Conservation (phyloP, 64 coral and sea anemone species). For the Montipora cactus region DNA sequence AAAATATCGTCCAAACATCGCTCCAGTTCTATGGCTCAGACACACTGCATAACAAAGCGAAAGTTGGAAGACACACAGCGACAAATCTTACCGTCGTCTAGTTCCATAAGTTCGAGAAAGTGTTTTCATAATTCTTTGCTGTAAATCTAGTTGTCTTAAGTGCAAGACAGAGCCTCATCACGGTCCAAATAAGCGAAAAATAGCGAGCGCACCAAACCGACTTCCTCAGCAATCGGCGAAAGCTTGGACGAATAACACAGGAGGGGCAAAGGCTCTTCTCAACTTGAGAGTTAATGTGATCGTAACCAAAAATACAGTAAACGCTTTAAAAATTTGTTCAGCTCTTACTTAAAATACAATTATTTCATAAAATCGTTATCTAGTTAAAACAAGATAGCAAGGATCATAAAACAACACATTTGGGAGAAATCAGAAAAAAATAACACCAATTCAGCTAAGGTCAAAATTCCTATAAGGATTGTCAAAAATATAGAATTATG, state of each 20-base stretch:
- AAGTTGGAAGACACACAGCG: not conserved
- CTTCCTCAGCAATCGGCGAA: slow-evolving; percentile 1
- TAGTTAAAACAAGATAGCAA: not conserved
- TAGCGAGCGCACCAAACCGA: not conserved
- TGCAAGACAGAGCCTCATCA: slow-evolving; percentile 45
- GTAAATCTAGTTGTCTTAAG: not conserved
- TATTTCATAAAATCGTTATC: not conserved
- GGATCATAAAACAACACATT: not conserved
- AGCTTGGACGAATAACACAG: not conserved
- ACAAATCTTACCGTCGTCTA: slow-evolving; percentile 49
- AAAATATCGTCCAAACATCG: not conserved
- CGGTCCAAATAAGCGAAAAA: slow-evolving; percentile 28
- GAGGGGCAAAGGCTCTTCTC: not conserved
- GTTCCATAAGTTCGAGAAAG: slow-evolving; percentile 68
- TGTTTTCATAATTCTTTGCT: slow-evolving; percentile 76
- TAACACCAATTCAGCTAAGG: not conserved
- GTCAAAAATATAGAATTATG: not conserved
- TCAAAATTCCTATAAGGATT: not conserved
- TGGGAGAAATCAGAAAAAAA: not conserved
- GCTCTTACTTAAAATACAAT: not conserved
- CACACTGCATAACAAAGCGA: slow-evolving; percentile 12
- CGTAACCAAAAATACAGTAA: not conserved
- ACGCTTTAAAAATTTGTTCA: not conserved
- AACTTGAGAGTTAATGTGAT: not conserved
- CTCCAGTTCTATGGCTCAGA: not conserved